Evolutionary conservation across 2,888 invertebrate genomes (phyloP).

Genomic region (Agrotis clavis): DNA sequence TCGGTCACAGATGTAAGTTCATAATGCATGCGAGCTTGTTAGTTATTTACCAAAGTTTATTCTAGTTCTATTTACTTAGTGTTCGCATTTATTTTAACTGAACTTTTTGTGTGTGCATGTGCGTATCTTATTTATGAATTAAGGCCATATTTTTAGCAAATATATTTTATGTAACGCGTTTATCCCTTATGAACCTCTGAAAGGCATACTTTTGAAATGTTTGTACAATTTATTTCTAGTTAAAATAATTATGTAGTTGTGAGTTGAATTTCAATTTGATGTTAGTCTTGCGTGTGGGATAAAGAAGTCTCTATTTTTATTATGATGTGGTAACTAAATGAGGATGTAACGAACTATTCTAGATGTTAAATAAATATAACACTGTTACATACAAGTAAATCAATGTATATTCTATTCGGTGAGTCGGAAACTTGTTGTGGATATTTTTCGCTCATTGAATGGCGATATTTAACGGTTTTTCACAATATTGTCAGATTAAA

Average conservation of each 20-base stretch:
- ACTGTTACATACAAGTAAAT: constrained; percentile 75
- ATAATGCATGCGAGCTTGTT: constrained; percentile 39
- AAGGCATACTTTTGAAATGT: constrained; percentile 61
- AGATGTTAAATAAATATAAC: constrained; percentile 70
- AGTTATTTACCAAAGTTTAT: constrained; percentile 69
- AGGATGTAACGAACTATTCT: constrained; percentile 75
- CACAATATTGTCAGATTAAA: constrained; percentile 80
- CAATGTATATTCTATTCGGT: constrained; percentile 72
- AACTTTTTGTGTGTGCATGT: constrained; percentile 57
- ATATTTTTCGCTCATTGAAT: constrained; percentile 72
- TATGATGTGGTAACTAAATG: constrained; percentile 67
- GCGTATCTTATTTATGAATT: constrained; percentile 49
- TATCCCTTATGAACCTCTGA: constrained; percentile 43
- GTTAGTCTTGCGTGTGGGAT: constrained; percentile 70
- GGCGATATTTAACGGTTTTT: constrained; percentile 77
- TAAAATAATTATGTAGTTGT: constrained; percentile 57
- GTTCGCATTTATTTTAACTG: constrained; percentile 68
- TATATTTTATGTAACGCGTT: constrained; percentile 56
- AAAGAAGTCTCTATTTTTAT: constrained; percentile 79
- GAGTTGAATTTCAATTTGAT: constrained; percentile 69
- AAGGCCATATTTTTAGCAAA: constrained; percentile 62
- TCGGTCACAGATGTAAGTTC: constrained; percentile 28
- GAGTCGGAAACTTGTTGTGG: constrained; percentile 61
- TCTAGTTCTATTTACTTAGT: constrained; percentile 52
- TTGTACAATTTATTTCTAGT: constrained; percentile 67